Evolutionary conservation across 2,888 invertebrate species (phyloP).

Genomic region (Scaptomyza reducta): DNA sequence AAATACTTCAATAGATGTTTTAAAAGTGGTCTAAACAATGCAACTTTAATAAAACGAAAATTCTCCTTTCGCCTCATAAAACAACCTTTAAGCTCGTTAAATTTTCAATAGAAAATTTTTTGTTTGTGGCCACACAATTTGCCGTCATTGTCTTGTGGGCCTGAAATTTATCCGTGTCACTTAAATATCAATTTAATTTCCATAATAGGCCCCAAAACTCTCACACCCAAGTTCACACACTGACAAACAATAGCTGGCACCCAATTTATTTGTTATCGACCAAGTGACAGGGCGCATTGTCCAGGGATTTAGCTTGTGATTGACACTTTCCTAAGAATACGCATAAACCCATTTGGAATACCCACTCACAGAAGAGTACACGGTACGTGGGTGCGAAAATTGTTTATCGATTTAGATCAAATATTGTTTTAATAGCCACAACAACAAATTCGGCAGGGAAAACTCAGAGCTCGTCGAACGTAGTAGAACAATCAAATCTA

Average conservation of each 20-base stretch:
- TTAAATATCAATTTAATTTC: constrained; percentile 82
- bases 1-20: constrained; percentile 60
- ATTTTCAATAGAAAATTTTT: constrained; percentile 65
- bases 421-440: constrained; percentile 56
- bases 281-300: constrained; percentile 60
- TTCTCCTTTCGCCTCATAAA: constrained; percentile 46
- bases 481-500: constrained; percentile 44
- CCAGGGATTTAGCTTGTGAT: constrained; percentile 67
- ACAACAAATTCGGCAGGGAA: constrained; percentile 27
- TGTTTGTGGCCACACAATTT: constrained; percentile 67
- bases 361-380: background rate
- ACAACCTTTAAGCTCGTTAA: constrained; percentile 70
- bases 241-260: constrained; percentile 40
- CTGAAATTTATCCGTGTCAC: constrained; percentile 74
- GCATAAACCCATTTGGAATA: constrained; percentile 25
- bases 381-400: constrained; percentile 8
- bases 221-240: constrained; percentile 1
- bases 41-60: constrained; percentile 37
- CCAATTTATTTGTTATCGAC: constrained; percentile 69
- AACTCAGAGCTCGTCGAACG: constrained; percentile 7
- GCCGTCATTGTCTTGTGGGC: constrained; percentile 54
- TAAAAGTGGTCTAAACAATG: constrained; percentile 50
- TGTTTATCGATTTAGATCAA: constrained; percentile 61
- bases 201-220: constrained; percentile 69
- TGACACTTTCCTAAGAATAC: constrained; percentile 66